Base-by-base conservation (phyloP, 2,888 invertebrate species). In the Callimorpha dominula region DNA sequence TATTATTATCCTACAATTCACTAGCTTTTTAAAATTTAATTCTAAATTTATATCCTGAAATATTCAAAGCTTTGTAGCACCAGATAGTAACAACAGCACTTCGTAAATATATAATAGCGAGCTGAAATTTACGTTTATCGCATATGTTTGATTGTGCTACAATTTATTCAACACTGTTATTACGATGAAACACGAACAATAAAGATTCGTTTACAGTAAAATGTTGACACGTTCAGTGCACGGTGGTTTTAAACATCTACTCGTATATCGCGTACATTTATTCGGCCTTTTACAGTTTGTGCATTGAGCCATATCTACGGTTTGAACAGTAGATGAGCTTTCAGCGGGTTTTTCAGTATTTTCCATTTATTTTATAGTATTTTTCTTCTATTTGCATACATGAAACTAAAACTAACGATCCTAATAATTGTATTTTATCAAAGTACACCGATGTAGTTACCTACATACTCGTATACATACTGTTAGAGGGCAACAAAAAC, bases 151-250 rank as follows among this genome's bases (percentile, higher is more conserved):
- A 83, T 76, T 82, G 80, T 78, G 65, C 77, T 73, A 73, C 79
- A 83, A 85, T 83, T 83, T 81, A 85, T 81, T 78, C 76, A 78
- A 80, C 87, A 87, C 83, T 88, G 83, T 87, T 89, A 86, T 88
- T 88, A 86, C 87, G 77, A 80, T 75, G 80, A 84, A 88, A 86
- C 88, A 86, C 85, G 87, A 89, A 89, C 88, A 86, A 87, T 89
- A 87, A 87, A 88, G 75, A 84, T 82, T 78, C 76, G 74, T 80
- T 82, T 78, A 79, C 84, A 87, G 84, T 81, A 85, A 89, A 88
- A 88, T 87, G 84, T 87, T 85, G 87, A 87, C 86, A 83, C 85
- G 83, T 77, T 81, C 83, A 81, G 81, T 81, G 78, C 82, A 78
- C 81, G 78, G 73, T 77, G 31, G 31, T 52, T 52, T 43, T 11